Base-by-base conservation (phyloP, 2,888 invertebrate species). In the Alcis repandata region DNA sequence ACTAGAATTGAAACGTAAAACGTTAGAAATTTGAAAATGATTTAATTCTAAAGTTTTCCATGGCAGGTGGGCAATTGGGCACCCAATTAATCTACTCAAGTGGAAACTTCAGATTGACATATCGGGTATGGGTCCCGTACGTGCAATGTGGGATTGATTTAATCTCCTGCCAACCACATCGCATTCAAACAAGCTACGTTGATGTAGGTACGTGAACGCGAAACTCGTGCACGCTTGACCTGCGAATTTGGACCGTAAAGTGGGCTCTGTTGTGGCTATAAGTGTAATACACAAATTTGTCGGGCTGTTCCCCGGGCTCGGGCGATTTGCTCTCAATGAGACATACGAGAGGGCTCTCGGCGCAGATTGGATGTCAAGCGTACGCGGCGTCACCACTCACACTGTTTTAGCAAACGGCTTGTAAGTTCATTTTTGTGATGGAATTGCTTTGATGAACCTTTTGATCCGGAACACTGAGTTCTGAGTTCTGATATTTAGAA, bases 321-420 rank as follows among this genome's bases (percentile, higher is more conserved):
- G 79, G 75, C 83, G 86, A 88, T 89, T 91, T 85, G 86, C 80
- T 83, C 82, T 89, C 88, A 88, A 89, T 85, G 86, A 84, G 84
- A 82, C 84, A 82, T 82, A 80, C 83, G 79, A 68, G 79, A 90
- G 90, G 79, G 83, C 81, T 75, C 91, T 91, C 78, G 73, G 80
- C 81, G 67, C 78, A 86, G 89, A 92, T 92, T 90, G 89, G 85
- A 86, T 89, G 89, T 87, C 90, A 86, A 77, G 70, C 74, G 79
- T 76, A 78, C 71, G 78, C 71, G 73, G 63, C 71, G 72, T 73
- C 78, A 76, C 73, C 71, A 74, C 68, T 74, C 77, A 75, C 58
- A 52, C 27, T 43, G 38, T 57, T 52, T 43, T 36, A 0, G 13
- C 19, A 22, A 48, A 43, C 19, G 41, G 8, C 43, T 27, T 8